These are phyloP conservation scores for Abscondita cerata DNA, from an alignment of 2,888 invertebrate species.

Conservation along the genomic window DNA sequence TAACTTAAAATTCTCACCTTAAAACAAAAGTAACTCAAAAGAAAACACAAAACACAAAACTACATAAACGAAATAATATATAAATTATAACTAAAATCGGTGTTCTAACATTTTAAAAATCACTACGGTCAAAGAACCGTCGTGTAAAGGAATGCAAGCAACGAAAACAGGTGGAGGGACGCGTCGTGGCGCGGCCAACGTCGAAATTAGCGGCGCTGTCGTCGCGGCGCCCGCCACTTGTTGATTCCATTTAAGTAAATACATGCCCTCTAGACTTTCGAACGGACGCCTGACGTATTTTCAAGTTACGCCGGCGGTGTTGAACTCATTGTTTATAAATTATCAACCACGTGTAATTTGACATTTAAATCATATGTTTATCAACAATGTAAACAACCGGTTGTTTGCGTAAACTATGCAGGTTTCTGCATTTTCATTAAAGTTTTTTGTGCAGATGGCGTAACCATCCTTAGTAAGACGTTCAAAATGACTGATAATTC, in stretches of 20 bases:
- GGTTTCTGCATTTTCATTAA: too few relatives aligned
- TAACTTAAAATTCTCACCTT: slow-evolving; percentile 28
- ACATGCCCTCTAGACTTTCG: background rate
- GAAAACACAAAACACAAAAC: background rate
- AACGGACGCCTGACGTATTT: background rate
- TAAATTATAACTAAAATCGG: slow-evolving; percentile 37
- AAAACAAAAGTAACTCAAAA: background rate
- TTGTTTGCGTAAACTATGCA: slow-evolving; percentile 1
- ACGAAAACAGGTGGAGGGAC: slow-evolving; percentile 56
- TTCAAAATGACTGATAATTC: too few relatives aligned
- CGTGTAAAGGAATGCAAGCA: slow-evolving; percentile 48
- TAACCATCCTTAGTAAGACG: too few relatives aligned
- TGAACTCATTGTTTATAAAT: slow-evolving; percentile 10
- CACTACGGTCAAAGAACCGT: slow-evolving; percentile 40
- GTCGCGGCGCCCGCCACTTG: slow-evolving; percentile 58
- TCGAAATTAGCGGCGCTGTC: slow-evolving; percentile 60
- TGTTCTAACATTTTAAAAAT: slow-evolving; percentile 24
- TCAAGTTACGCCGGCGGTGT: background rate
- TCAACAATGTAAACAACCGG: slow-evolving; percentile 26
- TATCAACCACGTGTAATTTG: slow-evolving; percentile 27
- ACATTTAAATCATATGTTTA: slow-evolving; percentile 32
- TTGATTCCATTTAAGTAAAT: slow-evolving; percentile 46
- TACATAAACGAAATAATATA: slow-evolving; percentile 38
- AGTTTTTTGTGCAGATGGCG: background rate
- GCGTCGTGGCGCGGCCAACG: slow-evolving; percentile 60